Evolutionary conservation across 2,888 invertebrate species (phyloP).

Genomic region (Melipona bicolor): DNA sequence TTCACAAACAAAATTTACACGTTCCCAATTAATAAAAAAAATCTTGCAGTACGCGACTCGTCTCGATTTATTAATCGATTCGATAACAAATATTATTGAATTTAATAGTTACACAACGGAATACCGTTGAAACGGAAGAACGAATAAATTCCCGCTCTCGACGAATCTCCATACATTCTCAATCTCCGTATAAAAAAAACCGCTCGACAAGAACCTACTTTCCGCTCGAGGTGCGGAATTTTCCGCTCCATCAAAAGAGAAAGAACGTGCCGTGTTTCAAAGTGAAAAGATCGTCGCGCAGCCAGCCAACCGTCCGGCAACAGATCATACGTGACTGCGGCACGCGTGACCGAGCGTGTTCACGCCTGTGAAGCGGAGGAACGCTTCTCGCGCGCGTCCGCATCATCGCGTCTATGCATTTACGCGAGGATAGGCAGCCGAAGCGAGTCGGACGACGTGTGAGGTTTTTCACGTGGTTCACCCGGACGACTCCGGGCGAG

Average conservation of each 20-base stretch:
- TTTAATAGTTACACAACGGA: too few relatives aligned
- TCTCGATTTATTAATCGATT: too few relatives aligned
- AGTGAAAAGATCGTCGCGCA: conserved; percentile 14
- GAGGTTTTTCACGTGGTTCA: conserved; percentile 79
- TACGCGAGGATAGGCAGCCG: conserved; percentile 49
- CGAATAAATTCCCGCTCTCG: not conserved
- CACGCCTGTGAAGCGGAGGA: not conserved
- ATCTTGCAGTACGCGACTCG: too few relatives aligned
- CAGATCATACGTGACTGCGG: conserved; percentile 12
- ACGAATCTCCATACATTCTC: not conserved
- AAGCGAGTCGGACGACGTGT: conserved; percentile 74
- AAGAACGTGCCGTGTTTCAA: not conserved
- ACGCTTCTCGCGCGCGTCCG: conserved; percentile 6
- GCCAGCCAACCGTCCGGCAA: not conserved
- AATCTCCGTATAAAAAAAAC: not conserved
- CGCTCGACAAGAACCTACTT: not conserved
- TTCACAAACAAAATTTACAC: too few relatives aligned
- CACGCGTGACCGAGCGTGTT: conserved; percentile 19
- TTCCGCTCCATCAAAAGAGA: conserved; percentile 4
- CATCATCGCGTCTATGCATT: conserved; percentile 52
- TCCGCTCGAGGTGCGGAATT: not conserved
- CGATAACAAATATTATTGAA: too few relatives aligned
- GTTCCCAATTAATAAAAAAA: too few relatives aligned
- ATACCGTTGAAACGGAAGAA: not conserved
- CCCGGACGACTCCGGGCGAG: conserved; percentile 70